phyloP scores from a whole-genome alignment of 2,888 invertebrate genomes.

The Galerucella calmariensis region DNA sequence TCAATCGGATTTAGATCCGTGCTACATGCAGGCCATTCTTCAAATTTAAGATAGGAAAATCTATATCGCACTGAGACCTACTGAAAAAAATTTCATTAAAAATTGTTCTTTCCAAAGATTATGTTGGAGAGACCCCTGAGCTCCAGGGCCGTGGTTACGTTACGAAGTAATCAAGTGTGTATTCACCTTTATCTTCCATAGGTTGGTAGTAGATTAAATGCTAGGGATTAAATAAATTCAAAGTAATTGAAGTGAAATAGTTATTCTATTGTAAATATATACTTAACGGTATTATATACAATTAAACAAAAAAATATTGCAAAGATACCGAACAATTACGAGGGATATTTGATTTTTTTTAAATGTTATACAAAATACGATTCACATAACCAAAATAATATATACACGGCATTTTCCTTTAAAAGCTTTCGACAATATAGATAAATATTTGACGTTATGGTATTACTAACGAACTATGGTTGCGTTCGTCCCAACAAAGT shows the following conservation, averaged over 20 bases:
- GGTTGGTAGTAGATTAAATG: not conserved
- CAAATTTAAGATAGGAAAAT: too few species aligned
- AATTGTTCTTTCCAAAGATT: too few species aligned
- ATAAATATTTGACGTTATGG: not conserved
- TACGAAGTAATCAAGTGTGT: too few species aligned
- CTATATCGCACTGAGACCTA: too few species aligned
- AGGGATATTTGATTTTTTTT: slow-evolving; percentile 6
- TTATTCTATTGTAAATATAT: slow-evolving; percentile 28
- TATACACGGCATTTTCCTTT: slow-evolving; percentile 1
- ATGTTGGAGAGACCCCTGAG: too few species aligned
- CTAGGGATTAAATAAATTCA: not conserved
- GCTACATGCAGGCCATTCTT: too few species aligned
- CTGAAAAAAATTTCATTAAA: too few species aligned
- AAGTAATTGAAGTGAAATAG: slow-evolving; percentile 9
- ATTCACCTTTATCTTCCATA: too few species aligned
- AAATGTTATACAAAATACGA: slow-evolving; percentile 13
- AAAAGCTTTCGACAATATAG: not conserved
- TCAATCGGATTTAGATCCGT: too few species aligned
- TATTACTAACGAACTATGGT: not conserved
- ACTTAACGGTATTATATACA: slow-evolving; percentile 22
- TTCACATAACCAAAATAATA: slow-evolving; percentile 12
- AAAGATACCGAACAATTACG: slow-evolving; percentile 11
- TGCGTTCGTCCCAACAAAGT: too few species aligned
- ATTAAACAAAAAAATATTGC: slow-evolving; percentile 20
- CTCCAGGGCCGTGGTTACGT: too few species aligned